phyloP scores from a whole-genome alignment of 2,797 vertebrate species.

The Lepidocolaptes lacrymiger region DNA sequence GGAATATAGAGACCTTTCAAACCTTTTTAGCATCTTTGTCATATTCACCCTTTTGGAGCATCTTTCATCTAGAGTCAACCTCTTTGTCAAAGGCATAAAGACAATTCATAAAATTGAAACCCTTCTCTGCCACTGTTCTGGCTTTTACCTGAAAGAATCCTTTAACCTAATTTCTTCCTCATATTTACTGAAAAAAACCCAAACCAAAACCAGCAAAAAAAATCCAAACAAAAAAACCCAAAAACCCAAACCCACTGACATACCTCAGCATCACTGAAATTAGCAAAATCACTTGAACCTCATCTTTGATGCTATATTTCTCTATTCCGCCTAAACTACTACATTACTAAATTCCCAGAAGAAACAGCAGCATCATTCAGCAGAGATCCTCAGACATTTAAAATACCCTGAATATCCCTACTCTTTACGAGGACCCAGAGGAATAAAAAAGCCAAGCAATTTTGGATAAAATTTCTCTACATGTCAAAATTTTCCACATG shows the following conservation, averaged over 20 bases:
- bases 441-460: background rate
- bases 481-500: background rate
- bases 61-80: background rate
- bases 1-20: background rate
- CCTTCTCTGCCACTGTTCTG: background rate
- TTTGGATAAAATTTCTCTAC: background rate
- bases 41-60: background rate
- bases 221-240: background rate
- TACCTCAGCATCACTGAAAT: background rate
- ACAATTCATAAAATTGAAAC: background rate
- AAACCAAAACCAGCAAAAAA: background rate
- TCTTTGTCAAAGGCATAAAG: background rate
- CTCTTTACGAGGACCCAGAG: background rate
- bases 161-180: background rate
- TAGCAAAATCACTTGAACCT: background rate
- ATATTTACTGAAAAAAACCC: background rate
- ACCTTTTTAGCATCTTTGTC: background rate
- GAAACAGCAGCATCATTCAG: background rate
- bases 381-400: background rate
- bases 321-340: background rate
- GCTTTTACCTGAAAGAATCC: background rate
- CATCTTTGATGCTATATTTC: background rate
- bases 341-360: background rate
- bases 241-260: background rate
- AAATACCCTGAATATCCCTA: background rate